Conservation (phyloP, 2,888 invertebrate genomes). For the Amiota mariae region DNA sequence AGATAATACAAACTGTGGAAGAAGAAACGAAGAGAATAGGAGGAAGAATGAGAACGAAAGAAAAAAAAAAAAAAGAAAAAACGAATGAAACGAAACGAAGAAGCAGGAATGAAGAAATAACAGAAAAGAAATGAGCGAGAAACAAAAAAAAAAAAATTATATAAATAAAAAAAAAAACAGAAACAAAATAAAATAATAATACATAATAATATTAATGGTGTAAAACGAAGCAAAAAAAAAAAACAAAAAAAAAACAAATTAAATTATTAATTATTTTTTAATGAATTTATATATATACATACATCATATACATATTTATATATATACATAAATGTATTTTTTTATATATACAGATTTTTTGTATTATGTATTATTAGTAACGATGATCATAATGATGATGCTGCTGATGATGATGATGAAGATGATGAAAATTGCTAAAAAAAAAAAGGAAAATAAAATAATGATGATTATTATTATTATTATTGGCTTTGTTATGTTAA, state of each 20-base stretch:
- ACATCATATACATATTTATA: constrained; percentile 59
- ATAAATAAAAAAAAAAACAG: constrained; percentile 4
- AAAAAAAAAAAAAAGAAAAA: constrained; percentile 21
- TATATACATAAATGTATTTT: constrained; percentile 43
- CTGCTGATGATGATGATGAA: neutral
- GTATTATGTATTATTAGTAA: constrained; percentile 28
- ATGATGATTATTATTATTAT: constrained; percentile 47
- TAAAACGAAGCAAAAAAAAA: neutral
- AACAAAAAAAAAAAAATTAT: too few species aligned
- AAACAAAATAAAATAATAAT: constrained; percentile 29
- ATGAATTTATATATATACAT: constrained; percentile 49
- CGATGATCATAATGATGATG: constrained; percentile 4
- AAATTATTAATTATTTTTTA: constrained; percentile 27
- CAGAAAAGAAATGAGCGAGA: neutral
- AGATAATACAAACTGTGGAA: constrained; percentile 2
- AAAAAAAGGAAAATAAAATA: neutral
- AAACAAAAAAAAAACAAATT: constrained; percentile 15
- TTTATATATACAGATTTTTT: constrained; percentile 40
- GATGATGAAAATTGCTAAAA: constrained; percentile 16
- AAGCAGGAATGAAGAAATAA: neutral
- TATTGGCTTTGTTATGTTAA: constrained; percentile 66
- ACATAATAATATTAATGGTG: too few species aligned
- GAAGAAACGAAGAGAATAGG: too few species aligned
- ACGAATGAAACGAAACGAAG: constrained; percentile 24
- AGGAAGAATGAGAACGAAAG: neutral